Base-by-base conservation (phyloP, 2,888 invertebrate species). In the Apodemia mormo region DNA sequence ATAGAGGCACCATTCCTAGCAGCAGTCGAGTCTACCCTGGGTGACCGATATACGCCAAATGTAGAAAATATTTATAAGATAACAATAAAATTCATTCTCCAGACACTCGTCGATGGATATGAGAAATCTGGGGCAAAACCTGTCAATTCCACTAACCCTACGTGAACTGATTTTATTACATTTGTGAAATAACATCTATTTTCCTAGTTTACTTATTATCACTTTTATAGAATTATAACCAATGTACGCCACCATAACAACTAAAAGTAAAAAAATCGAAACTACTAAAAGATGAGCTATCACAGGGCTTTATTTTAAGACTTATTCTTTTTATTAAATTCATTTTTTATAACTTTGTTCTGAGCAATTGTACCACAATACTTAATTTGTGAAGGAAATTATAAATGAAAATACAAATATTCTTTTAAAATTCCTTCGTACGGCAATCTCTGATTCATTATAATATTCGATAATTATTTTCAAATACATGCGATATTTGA, bases 61-160 rank as follows among this genome's bases (percentile, higher is more conserved):
- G 97, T 98, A 76, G 97, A 97, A 84, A 96, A 95, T 80, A 97
- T 98, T 81, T 98, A 98, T 94, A 96, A 96, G 92, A 95, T 97
- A 80, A 97, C 97, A 76, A 98, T 98, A 85, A 96, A 97, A 87
- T 97, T 98, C 87, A 97, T 98, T 78, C 95, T 98, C 85, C 96
- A 97, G 87, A 97, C 97, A 30, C 94, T 98, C 79, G 94, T 97
- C 77, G 95, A 96, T 78, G 98, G 98, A 70, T 97, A 94, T 88
- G 96, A 97, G 79, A 89, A 88, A 69, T 89, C 86, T 43, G 89
- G 87, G 33, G 45, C 58, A 54, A 86, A 82, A 70, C 45, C 70
- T 52, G 33, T 64, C 43, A 68, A 73, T 74, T 84, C 82, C 68
- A 74, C 82, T 0, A 83, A 82, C 70, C 79, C 82, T 4, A 86